Evolutionary conservation across 2,888 invertebrate species (phyloP).

Genomic region (Ashinkailepas kermadecensis): DNA sequence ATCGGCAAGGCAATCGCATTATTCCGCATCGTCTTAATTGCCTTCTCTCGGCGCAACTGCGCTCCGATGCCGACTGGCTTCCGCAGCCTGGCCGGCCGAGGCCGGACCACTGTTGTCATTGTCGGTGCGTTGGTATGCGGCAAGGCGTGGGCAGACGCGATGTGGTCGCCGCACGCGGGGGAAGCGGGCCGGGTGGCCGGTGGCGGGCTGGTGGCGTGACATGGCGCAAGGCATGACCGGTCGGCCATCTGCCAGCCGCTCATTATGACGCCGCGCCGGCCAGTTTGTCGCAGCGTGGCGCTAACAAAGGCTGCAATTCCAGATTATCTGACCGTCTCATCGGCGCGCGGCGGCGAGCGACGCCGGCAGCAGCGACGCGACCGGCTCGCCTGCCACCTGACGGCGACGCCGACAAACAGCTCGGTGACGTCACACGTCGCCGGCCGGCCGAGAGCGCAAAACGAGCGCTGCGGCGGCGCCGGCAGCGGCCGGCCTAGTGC

Average conservation of each 20-base stretch:
- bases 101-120: neutral
- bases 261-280: neutral
- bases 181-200: neutral
- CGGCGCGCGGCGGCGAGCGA: neutral
- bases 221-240: neutral
- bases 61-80: neutral
- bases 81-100: neutral
- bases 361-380: neutral
- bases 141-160: neutral
- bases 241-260: neutral
- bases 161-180: neutral
- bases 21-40: neutral
- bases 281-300: neutral
- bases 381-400: neutral
- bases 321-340: constrained; percentile 2
- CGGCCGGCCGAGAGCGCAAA: neutral
- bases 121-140: neutral
- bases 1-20: constrained; percentile 5
- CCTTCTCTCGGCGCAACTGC: neutral
- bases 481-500: neutral
- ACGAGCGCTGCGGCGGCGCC: neutral
- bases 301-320: constrained; percentile 17
- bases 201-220: neutral
- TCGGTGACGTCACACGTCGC: neutral
- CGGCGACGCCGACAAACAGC: neutral